Evolutionary conservation across 2,113 vertebrate species (phyloP), one percentile per base, ranked within the genome.

Genomic region (Ptilonorhynchus violaceus): DNA sequence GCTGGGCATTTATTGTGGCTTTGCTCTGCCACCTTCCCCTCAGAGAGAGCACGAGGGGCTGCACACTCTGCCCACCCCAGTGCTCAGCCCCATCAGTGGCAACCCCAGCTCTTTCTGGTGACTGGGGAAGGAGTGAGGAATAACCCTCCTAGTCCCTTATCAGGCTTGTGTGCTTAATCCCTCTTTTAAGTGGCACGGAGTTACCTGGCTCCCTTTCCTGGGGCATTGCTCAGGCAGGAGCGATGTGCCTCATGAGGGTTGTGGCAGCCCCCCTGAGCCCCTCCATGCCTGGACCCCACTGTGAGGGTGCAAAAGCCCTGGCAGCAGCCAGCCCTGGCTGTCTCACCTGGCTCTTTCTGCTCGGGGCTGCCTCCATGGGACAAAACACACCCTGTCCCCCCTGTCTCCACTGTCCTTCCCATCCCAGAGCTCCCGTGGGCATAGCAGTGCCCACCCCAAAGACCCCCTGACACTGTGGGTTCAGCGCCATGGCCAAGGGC

Each of bases 401-500:
- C 15, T 15, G 4, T 67, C 11, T n/a, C 15, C 2, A 0, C 3
- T 2, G 6, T 53, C 33, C 17, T 41, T 33, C 39, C n/a, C 42
- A 56, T 35, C 39, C 33, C 47, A 59, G 49, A 21, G 35, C 49
- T 68, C 68, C 41, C 0, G 0, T 2, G 9, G 47, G 15, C 0
- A 0, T 3, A 53, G 66, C 37, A 66, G 37, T 1, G 0, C 44
- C 63, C 72, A 76, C 49, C 11, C 35, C 49, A 47, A 66, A 33
- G 59, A 56, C 5, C 1, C 35, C 50, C 11, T 0, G 0, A 22
- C 0, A 3, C 7, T 2, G 3, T 49, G 41, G 46, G 19, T 31
- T 76, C 1, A 8, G 64, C 0, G 1, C 59, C 3, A 3, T 5
- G 12, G 10, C 20, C 27, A 37, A 37, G n/a, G 35, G 50, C 11